These are phyloP conservation scores for Nephrotoma appendiculata DNA, from an alignment of 2,888 invertebrate genomes.

Conservation along the genomic window DNA sequence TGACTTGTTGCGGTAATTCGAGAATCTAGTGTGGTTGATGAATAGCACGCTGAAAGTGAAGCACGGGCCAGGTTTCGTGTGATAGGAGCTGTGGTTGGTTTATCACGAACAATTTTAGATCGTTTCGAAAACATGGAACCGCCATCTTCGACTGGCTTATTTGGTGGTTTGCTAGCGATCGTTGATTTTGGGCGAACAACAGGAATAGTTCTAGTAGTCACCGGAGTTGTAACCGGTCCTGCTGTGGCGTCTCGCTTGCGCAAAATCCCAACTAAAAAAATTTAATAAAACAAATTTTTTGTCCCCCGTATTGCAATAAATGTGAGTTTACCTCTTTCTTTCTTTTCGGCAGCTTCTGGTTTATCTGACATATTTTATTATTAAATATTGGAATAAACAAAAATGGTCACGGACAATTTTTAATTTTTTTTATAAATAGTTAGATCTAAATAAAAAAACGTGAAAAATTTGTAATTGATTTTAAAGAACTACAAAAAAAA, in stretches of 20 bases:
- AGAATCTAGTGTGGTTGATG: not conserved
- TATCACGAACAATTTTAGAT: not conserved
- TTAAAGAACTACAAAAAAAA: not conserved
- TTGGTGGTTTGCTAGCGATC: not conserved
- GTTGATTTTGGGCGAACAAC: not conserved
- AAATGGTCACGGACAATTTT: not conserved
- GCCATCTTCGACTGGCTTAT: not conserved
- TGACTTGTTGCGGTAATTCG: not conserved
- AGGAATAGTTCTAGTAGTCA: not conserved
- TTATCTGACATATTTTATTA: not conserved
- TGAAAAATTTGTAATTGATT: not conserved
- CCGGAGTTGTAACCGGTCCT: not conserved
- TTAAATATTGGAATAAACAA: not conserved
- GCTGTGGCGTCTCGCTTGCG: not conserved
- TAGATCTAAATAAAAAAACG: not conserved
- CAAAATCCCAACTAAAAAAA: not conserved
- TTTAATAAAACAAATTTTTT: not conserved
- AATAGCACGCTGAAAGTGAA: not conserved
- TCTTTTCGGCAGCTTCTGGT: not conserved
- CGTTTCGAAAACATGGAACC: not conserved
- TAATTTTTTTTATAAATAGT: not conserved
- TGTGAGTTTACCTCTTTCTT: not conserved
- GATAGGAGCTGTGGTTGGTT: not conserved
- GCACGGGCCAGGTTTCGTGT: not conserved
- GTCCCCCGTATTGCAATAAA: not conserved